phyloP scores from a whole-genome alignment of 2,888 invertebrate species.

The Drosophila prolongata region DNA sequence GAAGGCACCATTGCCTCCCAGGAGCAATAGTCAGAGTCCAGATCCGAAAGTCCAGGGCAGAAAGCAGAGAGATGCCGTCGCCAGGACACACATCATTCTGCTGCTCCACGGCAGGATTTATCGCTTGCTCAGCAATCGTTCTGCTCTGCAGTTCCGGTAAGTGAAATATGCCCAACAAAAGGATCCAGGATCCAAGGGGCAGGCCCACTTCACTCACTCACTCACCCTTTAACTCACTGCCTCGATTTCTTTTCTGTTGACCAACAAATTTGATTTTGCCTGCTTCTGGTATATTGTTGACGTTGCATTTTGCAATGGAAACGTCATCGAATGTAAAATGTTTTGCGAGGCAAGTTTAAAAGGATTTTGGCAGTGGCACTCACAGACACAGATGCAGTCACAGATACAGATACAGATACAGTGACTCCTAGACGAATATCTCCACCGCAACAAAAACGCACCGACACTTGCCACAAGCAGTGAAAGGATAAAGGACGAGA shows the following conservation, averaged over 20 bases:
- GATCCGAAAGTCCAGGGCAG: conserved; percentile 7
- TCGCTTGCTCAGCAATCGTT: conserved; percentile 84
- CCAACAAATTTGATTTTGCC: conserved; percentile 35
- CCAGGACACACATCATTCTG: conserved; percentile 68
- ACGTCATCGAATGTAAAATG: conserved; percentile 76
- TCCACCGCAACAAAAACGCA: conserved; percentile 41
- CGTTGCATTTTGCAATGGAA: conserved; percentile 77
- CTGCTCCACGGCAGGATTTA: conserved; percentile 82
- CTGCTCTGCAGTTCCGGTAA: conserved; percentile 84
- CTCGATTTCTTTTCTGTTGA: conserved; percentile 12
- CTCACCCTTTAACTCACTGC: conserved; percentile 13
- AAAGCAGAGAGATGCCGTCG: conserved; percentile 42
- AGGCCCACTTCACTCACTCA: not conserved
- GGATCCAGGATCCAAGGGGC: conserved; percentile 5
- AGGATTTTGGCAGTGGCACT: conserved; percentile 44
- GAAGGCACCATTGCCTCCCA: not conserved
- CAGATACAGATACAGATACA: conserved; percentile 7
- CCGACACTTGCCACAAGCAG: conserved; percentile 45
- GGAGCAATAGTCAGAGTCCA: not conserved
- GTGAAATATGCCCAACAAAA: conserved; percentile 76
- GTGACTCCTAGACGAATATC: conserved; percentile 10
- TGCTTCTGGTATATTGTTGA: conserved; percentile 68
- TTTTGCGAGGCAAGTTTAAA: conserved; percentile 62
- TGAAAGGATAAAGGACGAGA: not conserved
- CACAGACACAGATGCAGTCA: conserved; percentile 5